Evolutionary conservation across 2,113 vertebrate genomes (phyloP).

Genomic region (Pycnonotus jocosus): DNA sequence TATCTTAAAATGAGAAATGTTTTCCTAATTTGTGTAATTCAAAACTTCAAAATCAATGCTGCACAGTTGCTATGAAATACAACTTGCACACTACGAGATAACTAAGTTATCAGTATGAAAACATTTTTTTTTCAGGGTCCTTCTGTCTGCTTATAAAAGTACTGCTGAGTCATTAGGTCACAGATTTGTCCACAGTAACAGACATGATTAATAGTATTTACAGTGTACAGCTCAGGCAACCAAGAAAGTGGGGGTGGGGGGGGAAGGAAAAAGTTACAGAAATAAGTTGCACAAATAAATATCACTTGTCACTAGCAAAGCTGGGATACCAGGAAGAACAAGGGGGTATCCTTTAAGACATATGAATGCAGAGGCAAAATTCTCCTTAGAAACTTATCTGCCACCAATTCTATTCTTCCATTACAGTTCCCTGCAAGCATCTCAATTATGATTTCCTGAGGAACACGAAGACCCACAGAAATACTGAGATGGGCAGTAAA

Average conservation of each 20-base stretch:
- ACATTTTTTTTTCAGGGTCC: background rate
- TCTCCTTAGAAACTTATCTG: background rate
- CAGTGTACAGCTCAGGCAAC: background rate
- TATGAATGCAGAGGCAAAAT: background rate
- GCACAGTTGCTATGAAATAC: background rate
- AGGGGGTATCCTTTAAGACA: background rate
- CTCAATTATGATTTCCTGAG: background rate
- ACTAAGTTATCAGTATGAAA: background rate
- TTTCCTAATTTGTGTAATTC: background rate
- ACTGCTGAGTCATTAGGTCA: background rate
- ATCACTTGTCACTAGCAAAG: background rate
- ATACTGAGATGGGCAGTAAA: background rate
- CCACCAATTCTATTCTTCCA: background rate
- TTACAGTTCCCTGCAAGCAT: background rate
- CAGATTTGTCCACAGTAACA: background rate
- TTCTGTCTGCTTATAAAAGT: background rate
- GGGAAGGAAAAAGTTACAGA: fast-evolving
- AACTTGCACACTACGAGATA: background rate
- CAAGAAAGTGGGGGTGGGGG: background rate
- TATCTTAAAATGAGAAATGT: background rate
- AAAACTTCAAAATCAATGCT: background rate
- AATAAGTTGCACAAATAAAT: background rate
- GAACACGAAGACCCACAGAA: background rate
- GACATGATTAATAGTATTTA: background rate
- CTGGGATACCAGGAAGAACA: background rate